Conservation (phyloP, 2,888 invertebrate species). For the Arrhopalites spinosus region DNA sequence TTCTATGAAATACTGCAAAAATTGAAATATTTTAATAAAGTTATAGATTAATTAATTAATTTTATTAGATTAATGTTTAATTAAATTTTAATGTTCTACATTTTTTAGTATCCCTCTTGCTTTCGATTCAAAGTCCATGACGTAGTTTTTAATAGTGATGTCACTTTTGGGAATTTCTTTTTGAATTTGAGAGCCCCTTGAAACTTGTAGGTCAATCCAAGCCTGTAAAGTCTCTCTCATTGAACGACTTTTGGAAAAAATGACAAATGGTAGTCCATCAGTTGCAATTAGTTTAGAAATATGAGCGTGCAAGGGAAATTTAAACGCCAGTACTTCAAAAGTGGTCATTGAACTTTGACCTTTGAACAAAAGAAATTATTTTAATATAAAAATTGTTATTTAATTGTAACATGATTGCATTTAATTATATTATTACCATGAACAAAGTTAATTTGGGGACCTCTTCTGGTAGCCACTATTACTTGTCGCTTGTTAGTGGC, state of each 20-base stretch:
- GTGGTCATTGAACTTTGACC: too few relatives aligned
- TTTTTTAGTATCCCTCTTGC: neutral
- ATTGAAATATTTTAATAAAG: neutral
- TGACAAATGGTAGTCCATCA: neutral
- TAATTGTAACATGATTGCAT: too few relatives aligned
- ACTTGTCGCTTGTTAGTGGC: too few relatives aligned
- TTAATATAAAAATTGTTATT: too few relatives aligned
- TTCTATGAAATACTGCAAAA: neutral
- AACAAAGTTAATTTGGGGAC: too few relatives aligned
- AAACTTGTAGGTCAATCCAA: too few relatives aligned
- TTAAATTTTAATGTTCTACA: neutral
- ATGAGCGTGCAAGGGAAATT: too few relatives aligned
- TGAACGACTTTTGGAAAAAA: neutral
- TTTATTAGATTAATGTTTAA: neutral
- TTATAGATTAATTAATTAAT: neutral
- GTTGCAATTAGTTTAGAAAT: neutral
- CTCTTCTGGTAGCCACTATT: too few relatives aligned
- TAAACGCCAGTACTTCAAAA: too few relatives aligned
- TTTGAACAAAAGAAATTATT: too few relatives aligned
- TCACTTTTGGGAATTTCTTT: neutral
- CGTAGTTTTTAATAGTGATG: neutral
- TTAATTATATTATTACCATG: too few relatives aligned
- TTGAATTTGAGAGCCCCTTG: neutral
- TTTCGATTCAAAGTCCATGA: neutral
- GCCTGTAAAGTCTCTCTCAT: neutral